phyloP scores from a whole-genome alignment of 2,797 vertebrate genomes.

The Pitangus sulphuratus region DNA sequence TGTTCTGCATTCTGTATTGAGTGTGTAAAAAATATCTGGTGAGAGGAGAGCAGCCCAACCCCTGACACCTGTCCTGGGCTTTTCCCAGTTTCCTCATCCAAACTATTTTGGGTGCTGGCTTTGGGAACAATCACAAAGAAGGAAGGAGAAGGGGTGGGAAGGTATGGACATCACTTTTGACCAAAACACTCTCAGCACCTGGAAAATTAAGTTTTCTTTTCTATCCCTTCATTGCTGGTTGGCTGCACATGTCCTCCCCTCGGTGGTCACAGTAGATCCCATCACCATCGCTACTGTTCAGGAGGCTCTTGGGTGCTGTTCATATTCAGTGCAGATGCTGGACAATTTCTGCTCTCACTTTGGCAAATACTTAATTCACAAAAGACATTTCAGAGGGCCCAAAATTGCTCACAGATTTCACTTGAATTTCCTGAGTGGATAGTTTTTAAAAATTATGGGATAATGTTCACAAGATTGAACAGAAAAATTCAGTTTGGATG shows the following conservation, averaged over 20 bases:
- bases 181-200: not conserved
- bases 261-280: not conserved
- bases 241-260: not conserved
- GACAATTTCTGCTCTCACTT: not conserved
- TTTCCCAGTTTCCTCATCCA: not conserved
- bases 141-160: not conserved
- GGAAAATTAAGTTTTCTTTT: not conserved
- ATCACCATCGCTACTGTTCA: not conserved
- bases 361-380: not conserved
- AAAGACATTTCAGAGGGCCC: not conserved
- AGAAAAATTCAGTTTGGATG: not conserved
- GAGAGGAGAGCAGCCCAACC: not conserved
- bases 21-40: fast-evolving
- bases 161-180: not conserved
- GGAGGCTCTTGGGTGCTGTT: not conserved
- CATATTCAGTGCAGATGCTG: not conserved
- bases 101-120: not conserved
- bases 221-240: not conserved
- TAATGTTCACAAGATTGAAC: not conserved
- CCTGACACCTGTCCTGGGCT: not conserved
- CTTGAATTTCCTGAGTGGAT: not conserved
- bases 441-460: not conserved
- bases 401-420: not conserved
- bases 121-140: not conserved
- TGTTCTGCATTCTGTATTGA: not conserved